phyloP scores from a whole-genome alignment of 2,797 vertebrate genomes.

The Darevskia mixta region DNA sequence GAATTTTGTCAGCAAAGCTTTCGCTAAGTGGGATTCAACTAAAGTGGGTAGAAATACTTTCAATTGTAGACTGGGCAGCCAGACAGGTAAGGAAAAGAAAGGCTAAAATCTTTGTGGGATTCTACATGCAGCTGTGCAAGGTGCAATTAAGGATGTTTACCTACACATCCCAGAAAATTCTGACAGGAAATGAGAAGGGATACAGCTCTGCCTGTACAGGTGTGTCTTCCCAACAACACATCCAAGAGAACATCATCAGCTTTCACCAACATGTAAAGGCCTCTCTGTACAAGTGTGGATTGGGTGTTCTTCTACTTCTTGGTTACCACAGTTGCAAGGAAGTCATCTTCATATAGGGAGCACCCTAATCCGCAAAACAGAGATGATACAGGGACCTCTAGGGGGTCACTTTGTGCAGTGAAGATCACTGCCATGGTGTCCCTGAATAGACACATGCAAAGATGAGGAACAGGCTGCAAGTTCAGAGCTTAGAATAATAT shows the following conservation, averaged over 20 bases:
- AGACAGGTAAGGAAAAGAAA: background rate
- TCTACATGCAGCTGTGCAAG: background rate
- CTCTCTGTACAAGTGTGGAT: background rate
- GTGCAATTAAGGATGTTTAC: background rate
- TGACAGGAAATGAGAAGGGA: background rate
- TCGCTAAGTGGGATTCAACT: background rate
- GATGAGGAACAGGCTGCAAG: background rate
- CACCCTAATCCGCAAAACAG: background rate
- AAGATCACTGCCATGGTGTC: background rate
- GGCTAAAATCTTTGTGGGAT: background rate
- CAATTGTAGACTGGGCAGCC: background rate
- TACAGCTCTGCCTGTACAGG: background rate
- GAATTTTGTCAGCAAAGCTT: constrained; percentile 38
- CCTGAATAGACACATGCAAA: background rate
- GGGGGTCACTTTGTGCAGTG: background rate
- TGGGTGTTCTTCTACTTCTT: background rate
- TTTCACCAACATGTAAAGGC: background rate
- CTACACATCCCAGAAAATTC: background rate
- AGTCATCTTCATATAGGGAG: background rate
- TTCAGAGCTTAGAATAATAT: background rate
- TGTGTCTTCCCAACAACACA: background rate
- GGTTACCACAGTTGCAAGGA: background rate
- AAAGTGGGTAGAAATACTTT: background rate
- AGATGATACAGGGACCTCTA: background rate
- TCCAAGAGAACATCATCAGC: background rate